Evolutionary conservation across 2,888 invertebrate genomes (phyloP).

Genomic region (Agrilus cyanescens): DNA sequence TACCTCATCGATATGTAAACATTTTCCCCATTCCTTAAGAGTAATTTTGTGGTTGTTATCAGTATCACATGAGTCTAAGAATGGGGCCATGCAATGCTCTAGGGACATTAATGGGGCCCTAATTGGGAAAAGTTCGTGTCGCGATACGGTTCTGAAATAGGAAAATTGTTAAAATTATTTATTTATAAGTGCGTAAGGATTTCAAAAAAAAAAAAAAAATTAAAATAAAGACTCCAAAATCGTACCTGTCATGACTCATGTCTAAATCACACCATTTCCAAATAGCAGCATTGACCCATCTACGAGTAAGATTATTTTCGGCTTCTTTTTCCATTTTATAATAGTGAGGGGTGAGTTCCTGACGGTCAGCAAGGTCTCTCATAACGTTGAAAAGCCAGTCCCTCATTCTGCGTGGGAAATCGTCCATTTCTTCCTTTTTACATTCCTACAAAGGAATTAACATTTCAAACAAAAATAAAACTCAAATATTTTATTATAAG

Average conservation of each 20-base stretch:
- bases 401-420: conserved; percentile 93
- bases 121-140: conserved; percentile 93
- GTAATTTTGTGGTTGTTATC: conserved; percentile 86
- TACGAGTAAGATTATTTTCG: conserved; percentile 69
- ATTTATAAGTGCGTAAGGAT: background rate
- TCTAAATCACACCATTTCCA: conserved; percentile 99
- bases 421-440: conserved; percentile 73
- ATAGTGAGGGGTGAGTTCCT: conserved; percentile 72
- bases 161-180: conserved; percentile 6
- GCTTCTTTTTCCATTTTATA: conserved; percentile 81
- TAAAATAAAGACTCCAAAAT: background rate
- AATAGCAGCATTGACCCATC: conserved; percentile 86
- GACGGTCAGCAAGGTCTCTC: conserved; percentile 84
- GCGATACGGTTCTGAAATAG: conserved; percentile 57
- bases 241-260: conserved; percentile 71
- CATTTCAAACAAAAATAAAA: too few species aligned
- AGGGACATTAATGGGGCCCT: conserved; percentile 88
- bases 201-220: too few species aligned
- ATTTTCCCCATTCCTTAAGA: conserved; percentile 85
- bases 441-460: conserved; percentile 50
- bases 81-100: conserved; percentile 96
- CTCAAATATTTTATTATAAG: background rate
- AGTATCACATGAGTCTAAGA: conserved; percentile 82
- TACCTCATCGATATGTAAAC: conserved; percentile 75
- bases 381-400: conserved; percentile 98